Conservation (phyloP, 1,140 invertebrate genomes). For the Caenorhabditis latens region DNA sequence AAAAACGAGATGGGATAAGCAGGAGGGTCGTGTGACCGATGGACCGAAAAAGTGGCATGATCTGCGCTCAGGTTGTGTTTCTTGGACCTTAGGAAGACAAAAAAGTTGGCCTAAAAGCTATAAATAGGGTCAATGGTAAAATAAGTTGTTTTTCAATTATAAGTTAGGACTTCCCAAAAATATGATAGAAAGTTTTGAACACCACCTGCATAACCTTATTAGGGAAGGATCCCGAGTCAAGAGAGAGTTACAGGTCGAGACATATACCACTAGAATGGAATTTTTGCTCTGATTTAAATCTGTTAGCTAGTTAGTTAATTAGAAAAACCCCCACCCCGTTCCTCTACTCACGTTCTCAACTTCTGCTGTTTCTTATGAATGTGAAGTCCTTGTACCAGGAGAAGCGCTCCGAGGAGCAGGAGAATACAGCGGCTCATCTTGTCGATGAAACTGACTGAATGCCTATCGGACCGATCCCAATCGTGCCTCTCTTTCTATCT, state of each 20-base stretch:
- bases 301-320: too few relatives aligned
- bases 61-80: neutral
- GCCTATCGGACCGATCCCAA: conserved; percentile 20
- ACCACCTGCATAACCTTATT: too few relatives aligned
- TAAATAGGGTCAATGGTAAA: too few relatives aligned
- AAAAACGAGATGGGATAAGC: conserved; percentile 8
- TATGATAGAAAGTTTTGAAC: too few relatives aligned
- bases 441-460: conserved; percentile 34
- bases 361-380: conserved; percentile 23
- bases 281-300: too few relatives aligned
- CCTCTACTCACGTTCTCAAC: conserved; percentile 19
- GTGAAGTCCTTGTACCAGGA: conserved; percentile 15
- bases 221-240: too few relatives aligned
- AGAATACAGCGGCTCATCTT: conserved; percentile 46
- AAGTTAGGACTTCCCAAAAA: too few relatives aligned
- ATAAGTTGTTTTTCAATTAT: too few relatives aligned
- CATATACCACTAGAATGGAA: too few relatives aligned
- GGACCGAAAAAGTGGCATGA: conserved; percentile 1
- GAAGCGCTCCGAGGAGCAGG: conserved; percentile 36
- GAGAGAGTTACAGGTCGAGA: too few relatives aligned
- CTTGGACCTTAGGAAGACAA: neutral
- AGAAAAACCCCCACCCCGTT: too few relatives aligned
- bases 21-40: conserved; percentile 29
- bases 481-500: conserved; percentile 6
- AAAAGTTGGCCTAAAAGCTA: too few relatives aligned